Evolutionary conservation across 2,888 invertebrate species (phyloP).

Genomic region (Drosophila anceps): DNA sequence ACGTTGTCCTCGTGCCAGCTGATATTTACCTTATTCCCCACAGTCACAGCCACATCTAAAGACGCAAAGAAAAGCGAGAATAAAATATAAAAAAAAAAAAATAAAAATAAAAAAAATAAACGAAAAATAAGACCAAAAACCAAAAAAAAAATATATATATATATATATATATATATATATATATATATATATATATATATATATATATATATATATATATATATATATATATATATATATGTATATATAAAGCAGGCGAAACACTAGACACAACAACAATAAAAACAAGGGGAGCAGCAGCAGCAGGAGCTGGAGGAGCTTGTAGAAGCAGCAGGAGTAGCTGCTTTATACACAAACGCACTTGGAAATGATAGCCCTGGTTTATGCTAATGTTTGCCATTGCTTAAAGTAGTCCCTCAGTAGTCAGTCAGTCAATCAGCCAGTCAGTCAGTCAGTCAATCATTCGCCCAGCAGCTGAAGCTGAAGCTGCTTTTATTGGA

Average conservation of each 20-base stretch:
- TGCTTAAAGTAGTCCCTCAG: slow-evolving; percentile 42
- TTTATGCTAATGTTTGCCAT: slow-evolving; percentile 74
- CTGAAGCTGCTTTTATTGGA: slow-evolving; percentile 8
- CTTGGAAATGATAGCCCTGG: slow-evolving; percentile 77
- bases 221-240: too few relatives aligned
- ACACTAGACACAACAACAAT: slow-evolving; percentile 66
- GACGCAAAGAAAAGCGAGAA: slow-evolving; percentile 22
- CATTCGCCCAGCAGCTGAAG: slow-evolving; percentile 12
- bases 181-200: not conserved
- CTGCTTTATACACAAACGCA: slow-evolving; percentile 62
- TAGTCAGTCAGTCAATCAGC: slow-evolving; percentile 2
- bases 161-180: not conserved
- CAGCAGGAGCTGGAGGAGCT: not conserved
- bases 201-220: not conserved
- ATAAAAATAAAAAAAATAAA: not conserved
- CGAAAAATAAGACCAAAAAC: slow-evolving; percentile 6
- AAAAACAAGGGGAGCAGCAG: not conserved
- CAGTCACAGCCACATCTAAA: slow-evolving; percentile 24
- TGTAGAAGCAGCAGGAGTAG: slow-evolving; percentile 1
- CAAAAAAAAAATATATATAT: slow-evolving; percentile 13
- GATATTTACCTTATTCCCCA: slow-evolving; percentile 74
- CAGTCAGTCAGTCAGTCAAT: slow-evolving; percentile 10
- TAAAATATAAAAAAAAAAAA: slow-evolving; percentile 8
- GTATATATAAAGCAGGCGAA: slow-evolving; percentile 23
- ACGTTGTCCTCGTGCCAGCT: slow-evolving; percentile 67